Percentiles rank a stretch among this genome's conserved stretches.
These are phyloP conservation scores for Hydrolagus affinis DNA, from an alignment of 2,113 vertebrate genomes.

Conservation along the genomic window DNA sequence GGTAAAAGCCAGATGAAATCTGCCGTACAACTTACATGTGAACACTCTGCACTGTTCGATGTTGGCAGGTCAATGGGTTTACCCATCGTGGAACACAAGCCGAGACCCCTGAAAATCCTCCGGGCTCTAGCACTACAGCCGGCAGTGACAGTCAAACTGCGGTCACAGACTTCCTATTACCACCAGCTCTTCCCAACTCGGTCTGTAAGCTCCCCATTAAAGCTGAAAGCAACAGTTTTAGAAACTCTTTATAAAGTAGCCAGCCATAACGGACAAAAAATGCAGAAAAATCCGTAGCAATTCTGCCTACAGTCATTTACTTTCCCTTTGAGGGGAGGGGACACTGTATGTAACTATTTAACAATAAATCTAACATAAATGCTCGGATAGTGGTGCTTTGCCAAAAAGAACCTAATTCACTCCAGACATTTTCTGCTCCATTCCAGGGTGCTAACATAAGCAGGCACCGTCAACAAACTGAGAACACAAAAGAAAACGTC, in stretches of 20 bases:
- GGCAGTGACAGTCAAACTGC: neutral
- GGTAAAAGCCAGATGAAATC: slow-evolving; percentile 29
- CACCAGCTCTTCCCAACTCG: slow-evolving; percentile 1
- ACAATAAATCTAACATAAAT: neutral
- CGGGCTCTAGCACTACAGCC: slow-evolving; percentile 15
- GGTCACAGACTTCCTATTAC: neutral
- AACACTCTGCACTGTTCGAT: neutral
- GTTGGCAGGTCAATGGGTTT: neutral
- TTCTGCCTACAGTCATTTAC: neutral
- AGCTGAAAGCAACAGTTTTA: slow-evolving; percentile 1
- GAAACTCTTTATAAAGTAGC: neutral
- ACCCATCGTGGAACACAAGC: slow-evolving; percentile 23
- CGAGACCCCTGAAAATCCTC: slow-evolving; percentile 22
- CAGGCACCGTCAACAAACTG: no score
- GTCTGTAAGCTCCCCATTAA: neutral
- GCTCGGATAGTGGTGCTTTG: neutral
- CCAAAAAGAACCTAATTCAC: neutral
- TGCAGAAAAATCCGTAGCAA: neutral
- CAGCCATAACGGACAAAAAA: neutral
- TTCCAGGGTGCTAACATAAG: neutral
- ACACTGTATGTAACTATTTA: neutral
- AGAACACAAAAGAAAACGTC: neutral
- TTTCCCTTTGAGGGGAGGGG: no score
- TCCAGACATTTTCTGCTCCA: neutral
- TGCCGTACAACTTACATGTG: neutral